Evolutionary conservation across 2,113 vertebrate genomes (phyloP), one percentile per base, ranked within the genome.

Genomic region (Andinoacara biseriatus): DNA sequence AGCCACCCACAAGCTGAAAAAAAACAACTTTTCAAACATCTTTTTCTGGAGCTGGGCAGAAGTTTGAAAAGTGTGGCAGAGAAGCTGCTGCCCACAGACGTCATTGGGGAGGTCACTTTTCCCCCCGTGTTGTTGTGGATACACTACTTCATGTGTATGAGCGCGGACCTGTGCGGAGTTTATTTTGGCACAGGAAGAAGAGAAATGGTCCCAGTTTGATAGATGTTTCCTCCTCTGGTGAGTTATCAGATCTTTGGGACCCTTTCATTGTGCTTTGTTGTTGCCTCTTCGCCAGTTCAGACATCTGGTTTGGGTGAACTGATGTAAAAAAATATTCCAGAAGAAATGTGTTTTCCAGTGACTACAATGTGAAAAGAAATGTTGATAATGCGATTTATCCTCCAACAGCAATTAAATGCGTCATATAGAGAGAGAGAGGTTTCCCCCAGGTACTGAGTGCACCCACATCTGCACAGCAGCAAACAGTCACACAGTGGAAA

Each of bases 201-300:
- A 84, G 76, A 88, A 90, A 82, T 81, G 17, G 61, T 61, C 86
- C 43, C 46, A 81, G 56, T 61, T 84, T 59, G 72, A 87, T 79
- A 85, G 83, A 87, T 75, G 83, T 89, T 92, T 93, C 86, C 89
- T 90, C 81, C 78, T 74, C 38, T 81, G 86, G 61, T 78, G 75
- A 87, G 74, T 78, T 79, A 74, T 88, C 81, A 82, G 72, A 62
- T 83, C 72, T 79, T 54, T 86, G 69, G 78, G 82, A 90, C 78
- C 24, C 33, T 24, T 88, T 87, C 65, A 4, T 56, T 85, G 78
- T 15, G 58, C 76, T 87, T 86, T 86, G 65, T 74, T 87, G 74
- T 74, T 86, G 31, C 61, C 80, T 82, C 78, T 83, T 82, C 62
- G 59, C 17, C 57, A 60, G 52, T 65, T 86, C 78, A 89, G 49